A percentile compares a stretch with the other conserved stretches of the same genome.
These are phyloP conservation scores for Ridgeia piscesae DNA, from an alignment of 1,140 invertebrate genomes.

Conservation along the genomic window DNA sequence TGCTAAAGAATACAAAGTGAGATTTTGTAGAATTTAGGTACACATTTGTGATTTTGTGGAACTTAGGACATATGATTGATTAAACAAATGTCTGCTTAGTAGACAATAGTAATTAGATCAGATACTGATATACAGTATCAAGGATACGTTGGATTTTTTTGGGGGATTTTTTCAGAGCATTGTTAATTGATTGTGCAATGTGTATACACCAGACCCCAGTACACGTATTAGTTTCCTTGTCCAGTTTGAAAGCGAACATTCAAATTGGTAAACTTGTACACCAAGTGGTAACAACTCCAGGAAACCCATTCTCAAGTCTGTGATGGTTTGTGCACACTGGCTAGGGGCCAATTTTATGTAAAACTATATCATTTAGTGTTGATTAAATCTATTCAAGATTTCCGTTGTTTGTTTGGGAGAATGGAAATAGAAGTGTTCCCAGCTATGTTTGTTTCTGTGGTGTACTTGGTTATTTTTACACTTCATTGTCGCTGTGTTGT, in stretches of 20 bases:
- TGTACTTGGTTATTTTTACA: background rate
- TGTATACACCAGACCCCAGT: no score
- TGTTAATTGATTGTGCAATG: no score
- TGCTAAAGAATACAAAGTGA: background rate
- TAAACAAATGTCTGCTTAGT: no score
- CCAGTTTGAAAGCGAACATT: background rate
- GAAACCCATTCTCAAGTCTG: background rate
- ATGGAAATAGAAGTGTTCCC: background rate
- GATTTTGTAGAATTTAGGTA: background rate
- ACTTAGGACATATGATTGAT: background rate
- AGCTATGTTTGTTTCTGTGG: background rate
- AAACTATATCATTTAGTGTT: background rate
- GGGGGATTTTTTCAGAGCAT: no score
- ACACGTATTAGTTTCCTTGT: background rate
- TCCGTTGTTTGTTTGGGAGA: background rate
- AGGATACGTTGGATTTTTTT: no score
- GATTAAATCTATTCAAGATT: background rate
- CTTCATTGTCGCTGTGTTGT: background rate
- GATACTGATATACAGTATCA: no score
- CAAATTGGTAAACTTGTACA: background rate
- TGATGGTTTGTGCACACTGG: background rate
- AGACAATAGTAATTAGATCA: no score
- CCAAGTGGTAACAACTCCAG: no score
- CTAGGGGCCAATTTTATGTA: background rate
- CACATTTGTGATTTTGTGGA: background rate